phyloP scores from a whole-genome alignment of 2,113 vertebrate genomes.

The Ariopsis seemanni region DNA sequence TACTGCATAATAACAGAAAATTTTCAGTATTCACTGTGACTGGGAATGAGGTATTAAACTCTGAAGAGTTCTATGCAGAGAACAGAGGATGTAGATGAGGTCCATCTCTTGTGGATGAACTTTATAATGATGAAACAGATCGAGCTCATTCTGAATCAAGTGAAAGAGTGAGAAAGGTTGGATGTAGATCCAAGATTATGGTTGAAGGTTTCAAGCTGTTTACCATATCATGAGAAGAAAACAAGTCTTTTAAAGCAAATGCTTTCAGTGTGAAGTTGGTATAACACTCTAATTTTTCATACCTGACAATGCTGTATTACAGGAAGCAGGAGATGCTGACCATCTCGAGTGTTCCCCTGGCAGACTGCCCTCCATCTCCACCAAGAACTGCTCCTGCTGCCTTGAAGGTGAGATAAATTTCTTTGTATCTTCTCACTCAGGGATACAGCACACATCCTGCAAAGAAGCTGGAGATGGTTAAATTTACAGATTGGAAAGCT shows the following conservation, averaged over 20 bases:
- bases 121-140: constrained; percentile 26
- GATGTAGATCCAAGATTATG: not conserved
- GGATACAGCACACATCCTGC: not conserved
- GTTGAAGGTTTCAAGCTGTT: constrained; percentile 8
- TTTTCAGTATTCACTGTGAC: too few species aligned
- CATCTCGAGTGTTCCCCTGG: constrained; percentile 74
- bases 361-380: constrained; percentile 83
- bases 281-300: not conserved
- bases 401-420: constrained; percentile 76
- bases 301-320: constrained; percentile 55
- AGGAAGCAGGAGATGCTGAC: constrained; percentile 91
- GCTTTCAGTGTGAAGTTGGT: not conserved
- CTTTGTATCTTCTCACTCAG: not conserved
- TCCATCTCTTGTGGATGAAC: constrained; percentile 46
- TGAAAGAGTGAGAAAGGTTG: not conserved
- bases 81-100: constrained; percentile 32
- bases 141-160: not conserved
- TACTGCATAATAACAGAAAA: too few species aligned
- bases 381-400: constrained; percentile 85
- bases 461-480: not conserved
- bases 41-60: not conserved
- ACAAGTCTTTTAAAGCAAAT: not conserved
- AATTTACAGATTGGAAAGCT: not conserved
- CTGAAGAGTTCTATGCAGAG: constrained; percentile 15
- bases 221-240: not conserved